Percentiles rank a stretch among this genome's conserved stretches.
phyloP scores from a whole-genome alignment of 2,888 invertebrate genomes.

The Helicoverpa assulta region DNA sequence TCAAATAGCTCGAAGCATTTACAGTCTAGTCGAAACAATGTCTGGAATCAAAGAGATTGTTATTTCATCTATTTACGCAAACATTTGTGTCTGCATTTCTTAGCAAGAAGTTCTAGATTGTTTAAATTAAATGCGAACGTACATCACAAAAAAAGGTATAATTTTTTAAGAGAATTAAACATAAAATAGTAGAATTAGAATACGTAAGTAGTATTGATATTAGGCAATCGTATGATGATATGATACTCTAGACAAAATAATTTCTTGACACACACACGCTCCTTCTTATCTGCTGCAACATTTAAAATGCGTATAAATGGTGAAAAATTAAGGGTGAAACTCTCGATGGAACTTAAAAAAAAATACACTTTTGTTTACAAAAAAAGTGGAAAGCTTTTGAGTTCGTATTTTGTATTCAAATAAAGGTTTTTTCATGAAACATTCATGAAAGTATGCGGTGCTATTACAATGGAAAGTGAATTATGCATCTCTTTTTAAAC shows the following conservation, averaged over 20 bases:
- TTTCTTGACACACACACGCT: too few species aligned
- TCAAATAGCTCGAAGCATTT: not conserved
- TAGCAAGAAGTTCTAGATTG: not conserved
- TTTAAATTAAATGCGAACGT: not conserved
- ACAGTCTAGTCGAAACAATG: not conserved
- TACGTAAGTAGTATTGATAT: too few species aligned
- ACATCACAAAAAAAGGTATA: not conserved
- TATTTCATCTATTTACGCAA: not conserved
- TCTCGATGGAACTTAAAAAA: not conserved
- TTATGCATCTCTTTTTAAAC: conserved; percentile 32
- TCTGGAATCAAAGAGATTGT: not conserved
- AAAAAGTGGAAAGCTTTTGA: conserved; percentile 34
- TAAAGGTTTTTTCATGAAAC: conserved; percentile 47
- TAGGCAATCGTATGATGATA: too few species aligned
- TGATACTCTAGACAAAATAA: too few species aligned
- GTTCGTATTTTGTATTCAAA: conserved; percentile 38
- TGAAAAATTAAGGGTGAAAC: conserved; percentile 4
- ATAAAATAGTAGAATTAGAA: too few species aligned
- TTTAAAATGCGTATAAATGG: not conserved
- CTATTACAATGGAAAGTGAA: conserved; percentile 30
- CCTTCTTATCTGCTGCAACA: too few species aligned
- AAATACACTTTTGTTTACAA: conserved; percentile 8
- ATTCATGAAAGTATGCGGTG: conserved; percentile 45
- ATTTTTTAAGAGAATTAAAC: too few species aligned
- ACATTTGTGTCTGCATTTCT: not conserved